These are phyloP conservation scores for Drosophila jambulina DNA, from an alignment of 1,140 invertebrate genomes.

Conservation along the genomic window DNA sequence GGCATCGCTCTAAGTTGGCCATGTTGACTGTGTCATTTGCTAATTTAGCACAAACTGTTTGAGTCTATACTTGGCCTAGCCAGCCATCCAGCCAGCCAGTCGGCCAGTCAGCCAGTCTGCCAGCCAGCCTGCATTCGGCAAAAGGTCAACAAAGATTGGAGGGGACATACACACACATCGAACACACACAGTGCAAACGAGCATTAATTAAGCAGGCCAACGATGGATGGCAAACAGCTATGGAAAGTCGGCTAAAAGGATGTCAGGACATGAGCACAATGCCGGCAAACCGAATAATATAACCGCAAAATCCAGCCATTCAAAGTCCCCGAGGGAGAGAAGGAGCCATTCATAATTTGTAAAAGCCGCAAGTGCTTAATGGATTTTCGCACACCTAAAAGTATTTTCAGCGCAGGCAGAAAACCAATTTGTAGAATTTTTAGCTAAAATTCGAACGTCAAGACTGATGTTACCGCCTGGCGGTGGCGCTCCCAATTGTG, in stretches of 20 bases:
- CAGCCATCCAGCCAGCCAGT: neutral
- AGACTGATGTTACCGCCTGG: slow-evolving; percentile 33
- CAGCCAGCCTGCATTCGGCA: slow-evolving; percentile 68
- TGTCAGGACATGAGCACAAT: slow-evolving; percentile 33
- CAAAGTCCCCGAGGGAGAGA: neutral
- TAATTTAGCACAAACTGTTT: slow-evolving; percentile 81
- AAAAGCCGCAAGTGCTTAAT: slow-evolving; percentile 19
- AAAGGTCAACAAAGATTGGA: slow-evolving; percentile 73
- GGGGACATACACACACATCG: slow-evolving; percentile 32
- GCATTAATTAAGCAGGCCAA: slow-evolving; percentile 77
- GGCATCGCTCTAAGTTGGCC: slow-evolving; percentile 68
- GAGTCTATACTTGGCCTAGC: slow-evolving; percentile 46
- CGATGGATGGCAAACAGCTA: slow-evolving; percentile 42
- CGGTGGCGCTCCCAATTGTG: slow-evolving; percentile 20
- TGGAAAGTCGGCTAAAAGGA: slow-evolving; percentile 35
- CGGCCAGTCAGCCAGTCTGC: slow-evolving; percentile 49
- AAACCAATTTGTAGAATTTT: slow-evolving; percentile 50
- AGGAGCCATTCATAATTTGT: slow-evolving; percentile 42
- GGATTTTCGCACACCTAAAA: slow-evolving; percentile 10
- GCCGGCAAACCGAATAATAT: slow-evolving; percentile 33
- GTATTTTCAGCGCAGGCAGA: slow-evolving; percentile 18
- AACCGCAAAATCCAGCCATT: slow-evolving; percentile 17
- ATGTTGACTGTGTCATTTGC: slow-evolving; percentile 83
- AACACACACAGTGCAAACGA: slow-evolving; percentile 60
- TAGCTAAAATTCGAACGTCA: slow-evolving; percentile 12